These are phyloP conservation scores for Torymus auratus DNA, from an alignment of 2,888 invertebrate genomes.

Conservation along the genomic window DNA sequence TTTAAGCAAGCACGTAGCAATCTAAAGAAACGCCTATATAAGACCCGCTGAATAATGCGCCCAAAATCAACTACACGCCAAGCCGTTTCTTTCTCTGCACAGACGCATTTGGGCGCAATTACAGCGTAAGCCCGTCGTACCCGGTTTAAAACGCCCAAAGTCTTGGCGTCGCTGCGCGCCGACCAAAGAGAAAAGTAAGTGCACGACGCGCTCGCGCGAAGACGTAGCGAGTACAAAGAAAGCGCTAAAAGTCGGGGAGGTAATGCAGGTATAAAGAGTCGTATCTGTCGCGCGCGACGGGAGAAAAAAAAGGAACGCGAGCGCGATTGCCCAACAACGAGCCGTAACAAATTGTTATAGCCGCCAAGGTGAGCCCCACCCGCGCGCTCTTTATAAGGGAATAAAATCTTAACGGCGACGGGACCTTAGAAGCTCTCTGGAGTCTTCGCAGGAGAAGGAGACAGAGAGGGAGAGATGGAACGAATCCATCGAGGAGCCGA, in stretches of 20 bases:
- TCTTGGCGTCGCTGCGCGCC: not conserved
- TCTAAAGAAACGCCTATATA: no score
- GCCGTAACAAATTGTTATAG: constrained; percentile 53
- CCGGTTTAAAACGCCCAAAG: constrained; percentile 26
- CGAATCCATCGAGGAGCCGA: constrained; percentile 27
- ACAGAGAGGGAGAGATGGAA: constrained; percentile 8
- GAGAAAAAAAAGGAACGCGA: not conserved
- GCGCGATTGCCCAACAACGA: constrained; percentile 43
- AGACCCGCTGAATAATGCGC: no score
- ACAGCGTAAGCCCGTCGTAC: constrained; percentile 5
- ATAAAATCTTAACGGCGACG: constrained; percentile 46
- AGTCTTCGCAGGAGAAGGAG: not conserved
- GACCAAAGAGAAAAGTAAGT: not conserved
- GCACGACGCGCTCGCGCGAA: not conserved
- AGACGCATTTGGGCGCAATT: not conserved
- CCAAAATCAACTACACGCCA: no score
- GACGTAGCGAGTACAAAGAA: constrained; percentile 5
- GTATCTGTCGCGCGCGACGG: constrained; percentile 32
- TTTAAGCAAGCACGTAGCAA: no score
- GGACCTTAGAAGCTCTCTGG: not conserved
- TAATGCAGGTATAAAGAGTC: constrained; percentile 27
- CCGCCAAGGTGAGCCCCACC: constrained; percentile 4
- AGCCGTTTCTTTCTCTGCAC: not conserved
- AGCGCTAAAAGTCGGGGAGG: not conserved
- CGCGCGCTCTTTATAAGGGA: constrained; percentile 32